These are phyloP conservation scores for Frankliniella intonsa DNA, from an alignment of 2,888 invertebrate species.

Conservation along the genomic window DNA sequence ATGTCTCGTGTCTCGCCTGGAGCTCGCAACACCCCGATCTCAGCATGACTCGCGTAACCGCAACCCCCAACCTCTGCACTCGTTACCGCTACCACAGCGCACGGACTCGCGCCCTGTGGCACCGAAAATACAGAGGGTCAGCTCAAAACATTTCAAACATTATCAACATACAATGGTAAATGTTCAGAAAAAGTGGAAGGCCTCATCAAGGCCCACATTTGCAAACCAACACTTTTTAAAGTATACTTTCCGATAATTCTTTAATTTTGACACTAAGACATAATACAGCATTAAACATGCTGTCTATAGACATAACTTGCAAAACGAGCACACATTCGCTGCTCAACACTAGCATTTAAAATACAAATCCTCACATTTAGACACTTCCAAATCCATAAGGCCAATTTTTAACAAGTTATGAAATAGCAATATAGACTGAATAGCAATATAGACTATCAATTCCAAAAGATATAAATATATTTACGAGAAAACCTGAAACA, in stretches of 20 bases:
- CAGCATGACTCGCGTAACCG: conserved; percentile 18
- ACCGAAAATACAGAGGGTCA: conserved; percentile 19
- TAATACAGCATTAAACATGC: background rate
- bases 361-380: background rate
- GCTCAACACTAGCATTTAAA: conserved; percentile 7
- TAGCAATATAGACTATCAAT: conserved; percentile 5
- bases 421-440: background rate
- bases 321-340: background rate
- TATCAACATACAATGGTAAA: background rate
- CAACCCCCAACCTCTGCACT: conserved; percentile 19
- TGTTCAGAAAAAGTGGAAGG: background rate
- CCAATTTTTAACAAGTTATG: background rate
- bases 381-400: background rate
- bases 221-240: background rate
- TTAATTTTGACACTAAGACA: conserved; percentile 25
- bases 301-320: conserved; percentile 5
- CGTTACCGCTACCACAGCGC: conserved; percentile 25
- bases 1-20: conserved; percentile 13
- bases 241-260: background rate
- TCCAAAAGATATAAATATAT: background rate
- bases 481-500: background rate
- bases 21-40: conserved; percentile 25
- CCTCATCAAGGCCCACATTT: background rate
- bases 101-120: conserved; percentile 23
- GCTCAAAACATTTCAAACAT: conserved; percentile 6